These are phyloP conservation scores for Corythucha ciliata DNA, from an alignment of 2,888 invertebrate genomes.

Conservation along the genomic window DNA sequence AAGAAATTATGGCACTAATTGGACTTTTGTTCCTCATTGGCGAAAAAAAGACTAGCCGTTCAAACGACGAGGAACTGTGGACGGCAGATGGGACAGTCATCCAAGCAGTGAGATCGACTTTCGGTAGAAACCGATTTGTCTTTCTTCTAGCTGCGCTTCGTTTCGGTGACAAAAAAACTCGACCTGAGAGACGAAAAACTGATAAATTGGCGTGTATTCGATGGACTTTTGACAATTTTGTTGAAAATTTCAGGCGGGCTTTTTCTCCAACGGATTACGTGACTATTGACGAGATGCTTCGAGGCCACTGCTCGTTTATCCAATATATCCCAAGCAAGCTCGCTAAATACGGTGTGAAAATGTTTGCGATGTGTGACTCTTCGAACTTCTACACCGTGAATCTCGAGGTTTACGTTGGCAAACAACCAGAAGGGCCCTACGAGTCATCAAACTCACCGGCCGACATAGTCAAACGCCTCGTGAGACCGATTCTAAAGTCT, in stretches of 20 bases:
- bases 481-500: conserved; percentile 21
- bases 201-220: conserved; percentile 9
- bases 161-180: conserved; percentile 10
- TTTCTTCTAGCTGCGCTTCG: conserved; percentile 7
- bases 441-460: conserved; percentile 16
- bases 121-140: too few relatives aligned
- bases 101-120: too few relatives aligned
- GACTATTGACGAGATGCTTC: too few relatives aligned
- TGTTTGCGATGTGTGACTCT: conserved; percentile 25
- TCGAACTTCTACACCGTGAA: conserved; percentile 20
- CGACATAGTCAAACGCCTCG: conserved; percentile 23
- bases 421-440: conserved; percentile 25
- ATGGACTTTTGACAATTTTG: too few relatives aligned
- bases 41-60: too few relatives aligned
- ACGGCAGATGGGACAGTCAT: too few relatives aligned
- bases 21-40: too few relatives aligned
- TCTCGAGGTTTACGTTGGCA: conserved; percentile 28
- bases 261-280: conserved; percentile 5
- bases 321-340: conserved; percentile 23
- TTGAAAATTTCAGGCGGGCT: too few relatives aligned
- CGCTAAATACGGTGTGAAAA: conserved; percentile 26
- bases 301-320: too few relatives aligned
- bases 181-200: background rate
- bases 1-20: too few relatives aligned
- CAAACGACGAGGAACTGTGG: too few relatives aligned